These are phyloP conservation scores for Aepyceros melampus DNA, from an alignment of 2,113 vertebrate genomes.

Conservation along the genomic window DNA sequence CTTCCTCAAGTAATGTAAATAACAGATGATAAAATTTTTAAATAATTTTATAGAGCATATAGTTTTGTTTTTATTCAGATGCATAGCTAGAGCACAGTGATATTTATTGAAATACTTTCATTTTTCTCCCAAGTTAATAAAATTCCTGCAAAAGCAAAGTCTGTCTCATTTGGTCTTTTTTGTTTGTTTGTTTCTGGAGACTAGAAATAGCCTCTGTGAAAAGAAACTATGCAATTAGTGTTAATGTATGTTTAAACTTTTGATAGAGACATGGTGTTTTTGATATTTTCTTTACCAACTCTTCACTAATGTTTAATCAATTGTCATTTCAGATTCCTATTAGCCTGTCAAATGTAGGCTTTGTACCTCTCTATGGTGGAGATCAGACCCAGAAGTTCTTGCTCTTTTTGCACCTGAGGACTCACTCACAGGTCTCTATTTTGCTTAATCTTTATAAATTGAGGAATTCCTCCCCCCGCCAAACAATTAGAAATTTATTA, in stretches of 20 bases:
- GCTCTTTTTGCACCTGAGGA: slow-evolving; percentile 89
- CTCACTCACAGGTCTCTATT: slow-evolving; percentile 82
- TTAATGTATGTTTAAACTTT: background rate
- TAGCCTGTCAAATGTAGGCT: slow-evolving; percentile 84
- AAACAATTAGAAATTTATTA: background rate
- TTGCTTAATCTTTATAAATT: slow-evolving; percentile 46
- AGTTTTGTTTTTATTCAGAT: slow-evolving; percentile 3
- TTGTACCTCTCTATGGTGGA: slow-evolving; percentile 88
- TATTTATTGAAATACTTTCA: background rate
- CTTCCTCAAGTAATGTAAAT: background rate
- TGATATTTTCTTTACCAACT: background rate
- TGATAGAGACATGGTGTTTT: background rate
- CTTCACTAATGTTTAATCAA: slow-evolving; percentile 28
- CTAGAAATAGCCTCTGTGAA: background rate
- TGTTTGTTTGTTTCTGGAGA: background rate
- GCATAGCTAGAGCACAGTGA: background rate
- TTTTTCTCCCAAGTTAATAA: background rate
- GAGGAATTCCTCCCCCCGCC: background rate
- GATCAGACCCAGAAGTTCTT: slow-evolving; percentile 85
- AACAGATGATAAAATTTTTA: background rate
- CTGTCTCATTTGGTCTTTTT: background rate
- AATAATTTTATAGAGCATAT: background rate
- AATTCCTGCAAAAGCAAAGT: background rate
- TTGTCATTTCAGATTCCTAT: slow-evolving; percentile 85
- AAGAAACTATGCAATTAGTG: background rate